phyloP scores from a whole-genome alignment of 2,888 invertebrate genomes.

The Sipha maydis region DNA sequence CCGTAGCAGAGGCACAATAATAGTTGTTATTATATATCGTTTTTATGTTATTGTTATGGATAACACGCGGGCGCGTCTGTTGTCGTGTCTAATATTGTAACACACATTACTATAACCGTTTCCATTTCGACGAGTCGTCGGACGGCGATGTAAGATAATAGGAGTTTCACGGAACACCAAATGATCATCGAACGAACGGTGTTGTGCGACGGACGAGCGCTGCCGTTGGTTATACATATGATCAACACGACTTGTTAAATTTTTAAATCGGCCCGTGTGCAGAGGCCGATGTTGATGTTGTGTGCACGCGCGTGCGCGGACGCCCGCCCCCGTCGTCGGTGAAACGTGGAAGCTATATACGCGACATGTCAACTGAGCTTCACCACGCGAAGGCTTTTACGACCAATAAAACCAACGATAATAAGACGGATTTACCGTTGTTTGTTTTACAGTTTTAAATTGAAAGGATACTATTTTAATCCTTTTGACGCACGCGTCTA shows the following conservation, averaged over 20 bases:
- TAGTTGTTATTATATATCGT: slow-evolving; percentile 51
- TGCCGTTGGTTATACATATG: too few species aligned
- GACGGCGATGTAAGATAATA: background rate
- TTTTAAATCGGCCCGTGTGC: slow-evolving; percentile 1
- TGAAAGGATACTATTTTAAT: slow-evolving; percentile 60
- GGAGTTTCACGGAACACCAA: background rate
- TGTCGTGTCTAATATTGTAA: background rate
- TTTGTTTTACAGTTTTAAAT: slow-evolving; percentile 56
- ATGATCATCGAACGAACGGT: background rate
- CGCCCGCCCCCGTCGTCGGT: background rate
- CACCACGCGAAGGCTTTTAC: slow-evolving; percentile 41
- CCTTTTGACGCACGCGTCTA: slow-evolving; percentile 38
- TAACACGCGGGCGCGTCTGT: background rate
- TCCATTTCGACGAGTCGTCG: background rate
- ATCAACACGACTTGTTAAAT: background rate
- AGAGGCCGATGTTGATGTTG: background rate
- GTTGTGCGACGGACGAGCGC: too few species aligned
- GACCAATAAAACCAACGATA: slow-evolving; percentile 56
- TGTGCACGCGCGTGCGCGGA: background rate
- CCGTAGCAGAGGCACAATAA: slow-evolving; percentile 1
- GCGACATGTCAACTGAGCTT: slow-evolving; percentile 14
- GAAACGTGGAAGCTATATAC: slow-evolving; percentile 28
- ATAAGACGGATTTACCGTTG: slow-evolving; percentile 56
- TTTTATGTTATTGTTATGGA: slow-evolving; percentile 60
- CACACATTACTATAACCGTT: background rate